These are phyloP conservation scores for Melanotaenia pygmaea DNA, from an alignment of 2,797 vertebrate species.

Conservation along the genomic window DNA sequence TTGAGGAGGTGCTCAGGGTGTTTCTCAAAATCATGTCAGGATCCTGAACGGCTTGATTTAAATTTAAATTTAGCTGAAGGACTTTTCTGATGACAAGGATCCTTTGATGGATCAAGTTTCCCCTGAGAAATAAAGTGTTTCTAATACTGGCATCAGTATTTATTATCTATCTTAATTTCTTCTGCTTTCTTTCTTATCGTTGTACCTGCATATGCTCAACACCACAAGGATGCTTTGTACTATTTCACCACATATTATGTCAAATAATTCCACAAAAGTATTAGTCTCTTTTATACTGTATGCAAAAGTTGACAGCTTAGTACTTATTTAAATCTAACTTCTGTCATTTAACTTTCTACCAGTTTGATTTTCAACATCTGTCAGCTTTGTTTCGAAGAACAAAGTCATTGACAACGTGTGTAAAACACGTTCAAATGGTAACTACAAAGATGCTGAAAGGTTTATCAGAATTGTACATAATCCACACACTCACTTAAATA, in stretches of 20 bases:
- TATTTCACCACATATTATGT: neutral
- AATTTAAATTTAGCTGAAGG: too few relatives aligned
- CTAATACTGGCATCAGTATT: too few relatives aligned
- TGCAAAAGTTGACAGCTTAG: neutral
- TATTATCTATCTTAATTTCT: too few relatives aligned
- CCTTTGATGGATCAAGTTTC: too few relatives aligned
- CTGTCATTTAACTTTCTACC: neutral
- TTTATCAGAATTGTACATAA: neutral
- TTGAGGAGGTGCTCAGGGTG: too few relatives aligned
- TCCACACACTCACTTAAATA: slow-evolving; percentile 53
- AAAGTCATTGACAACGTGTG: neutral
- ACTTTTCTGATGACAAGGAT: too few relatives aligned
- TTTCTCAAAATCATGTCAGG: too few relatives aligned
- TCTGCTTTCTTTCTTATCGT: too few relatives aligned
- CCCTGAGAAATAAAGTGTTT: neutral
- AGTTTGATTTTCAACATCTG: neutral
- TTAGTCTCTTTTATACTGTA: neutral
- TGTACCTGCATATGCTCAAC: neutral
- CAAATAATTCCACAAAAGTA: neutral
- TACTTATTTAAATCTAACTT: neutral
- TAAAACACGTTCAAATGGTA: neutral
- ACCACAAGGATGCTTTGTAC: neutral
- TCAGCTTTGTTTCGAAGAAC: neutral
- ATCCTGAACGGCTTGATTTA: too few relatives aligned
- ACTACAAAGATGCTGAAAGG: neutral